Base-by-base conservation (phyloP, 2,888 invertebrate genomes). In the Drosophila falleni region DNA sequence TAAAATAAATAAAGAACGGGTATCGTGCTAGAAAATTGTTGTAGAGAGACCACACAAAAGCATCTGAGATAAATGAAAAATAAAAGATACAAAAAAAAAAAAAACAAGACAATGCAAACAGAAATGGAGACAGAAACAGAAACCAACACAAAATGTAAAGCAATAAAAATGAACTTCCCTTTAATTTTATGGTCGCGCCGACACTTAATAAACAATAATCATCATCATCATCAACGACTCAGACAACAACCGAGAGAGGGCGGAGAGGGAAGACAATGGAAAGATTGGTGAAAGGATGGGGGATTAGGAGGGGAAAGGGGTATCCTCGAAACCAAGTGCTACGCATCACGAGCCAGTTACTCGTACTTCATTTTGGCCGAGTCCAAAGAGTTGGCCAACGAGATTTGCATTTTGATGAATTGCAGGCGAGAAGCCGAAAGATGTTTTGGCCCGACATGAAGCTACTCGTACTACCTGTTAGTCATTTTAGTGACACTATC, bases 381-480 rank as follows among this genome's bases (percentile, higher is more conserved):
- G 63, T 47, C 29, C 46, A 74, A 63, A 69, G 79, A 80, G 80
- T 81, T 79, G 54, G 47, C 35, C 81, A 82, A 90, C 83, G 78
- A 89, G 82, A 82, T 89, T 84, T 89, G 90, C 89, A 91, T 91
- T 90, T 90, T 91, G 91, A 91, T 91, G 89, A 90, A 91, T 89
- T 88, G 82, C 81, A 87, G 73, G 71, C 80, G 72, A 74, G 75
- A 66, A 80, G 69, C 70, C 68, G 61, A 76, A 67, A 65, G 73
- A 63, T 86, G 84, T 80, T 74, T 70, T 44, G 50, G 37, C 41
- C 49, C 41, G 60, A 72, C 73, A 54, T 29, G 59, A 35, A 83
- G 63, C 51, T 73, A 56, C 55, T 58, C 33, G 46, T 47, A 42
- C 64, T 64, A 78, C 80, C 78, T 87, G 88, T 81, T 83, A 83